Conservation (phyloP, 2,888 invertebrate species). For the Hyalella azteca region DNA sequence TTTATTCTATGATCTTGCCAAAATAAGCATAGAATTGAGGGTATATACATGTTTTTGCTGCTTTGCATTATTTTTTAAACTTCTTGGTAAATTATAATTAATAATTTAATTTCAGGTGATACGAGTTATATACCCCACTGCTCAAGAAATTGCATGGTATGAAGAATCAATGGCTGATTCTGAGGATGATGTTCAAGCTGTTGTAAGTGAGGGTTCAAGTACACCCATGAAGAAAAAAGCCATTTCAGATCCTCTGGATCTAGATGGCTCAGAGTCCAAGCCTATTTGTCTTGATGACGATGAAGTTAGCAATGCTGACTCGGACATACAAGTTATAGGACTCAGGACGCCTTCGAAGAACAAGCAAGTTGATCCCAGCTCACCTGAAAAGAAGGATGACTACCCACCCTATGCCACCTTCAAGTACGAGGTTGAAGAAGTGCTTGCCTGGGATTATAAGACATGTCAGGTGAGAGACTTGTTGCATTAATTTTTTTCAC, state of each 20-base stretch:
- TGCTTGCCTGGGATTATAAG: conserved; percentile 67
- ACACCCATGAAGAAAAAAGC: not conserved
- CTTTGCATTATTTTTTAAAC: too few relatives aligned
- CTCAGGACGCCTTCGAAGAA: conserved; percentile 41
- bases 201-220: conserved; percentile 37
- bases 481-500: too few relatives aligned
- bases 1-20: too few relatives aligned
- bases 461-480: conserved; percentile 68
- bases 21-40: too few relatives aligned
- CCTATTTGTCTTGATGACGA: conserved; percentile 56
- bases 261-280: not conserved
- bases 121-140: conserved; percentile 68
- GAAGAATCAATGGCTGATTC: conserved; percentile 57
- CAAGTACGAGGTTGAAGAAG: conserved; percentile 79
- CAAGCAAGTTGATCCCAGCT: conserved; percentile 57
- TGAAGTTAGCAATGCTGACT: conserved; percentile 52
- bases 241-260: not conserved
- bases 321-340: conserved; percentile 60
- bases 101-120: conserved; percentile 70
- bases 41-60: too few relatives aligned
- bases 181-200: conserved; percentile 59
- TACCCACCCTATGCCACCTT: conserved; percentile 68
- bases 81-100: too few relatives aligned
- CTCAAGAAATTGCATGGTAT: conserved; percentile 65
- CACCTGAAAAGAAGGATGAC: conserved; percentile 39